These are phyloP conservation scores for Pseudachorutes palmiensis DNA, from an alignment of 1,140 invertebrate species.

Conservation along the genomic window DNA sequence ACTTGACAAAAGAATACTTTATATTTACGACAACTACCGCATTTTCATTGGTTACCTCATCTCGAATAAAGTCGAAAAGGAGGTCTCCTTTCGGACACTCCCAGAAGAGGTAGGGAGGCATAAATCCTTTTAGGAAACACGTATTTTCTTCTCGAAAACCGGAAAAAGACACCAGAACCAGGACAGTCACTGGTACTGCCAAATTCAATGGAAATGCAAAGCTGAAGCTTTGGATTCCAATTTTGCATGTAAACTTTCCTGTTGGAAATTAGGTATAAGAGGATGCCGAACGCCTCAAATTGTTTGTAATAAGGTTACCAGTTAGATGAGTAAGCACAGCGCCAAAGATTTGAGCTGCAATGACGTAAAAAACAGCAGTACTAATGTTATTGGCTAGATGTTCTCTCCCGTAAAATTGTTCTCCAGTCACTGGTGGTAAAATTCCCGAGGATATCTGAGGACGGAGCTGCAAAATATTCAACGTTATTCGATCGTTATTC, in stretches of 20 bases:
- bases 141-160: conserved; percentile 74
- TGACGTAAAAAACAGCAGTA: background rate
- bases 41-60: conserved; percentile 48
- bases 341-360: background rate
- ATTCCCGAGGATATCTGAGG: background rate
- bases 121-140: conserved; percentile 73
- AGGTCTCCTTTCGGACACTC: conserved; percentile 67
- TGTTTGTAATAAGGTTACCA: background rate
- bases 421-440: background rate
- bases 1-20: conserved; percentile 43
- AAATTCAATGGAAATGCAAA: conserved; percentile 91
- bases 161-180: conserved; percentile 76
- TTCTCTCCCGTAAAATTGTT: background rate
- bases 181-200: conserved; percentile 79
- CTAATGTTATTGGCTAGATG: background rate
- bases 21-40: background rate
- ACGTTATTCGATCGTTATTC: background rate
- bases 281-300: no score
- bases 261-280: conserved; percentile 25
- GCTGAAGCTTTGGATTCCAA: conserved; percentile 90
- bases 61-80: conserved; percentile 71
- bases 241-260: conserved; percentile 92
- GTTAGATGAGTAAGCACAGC: background rate
- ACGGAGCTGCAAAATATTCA: background rate
- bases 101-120: conserved; percentile 83